These are phyloP conservation scores for Penaeus japonicus DNA, from an alignment of 1,140 invertebrate species.

Conservation along the genomic window DNA sequence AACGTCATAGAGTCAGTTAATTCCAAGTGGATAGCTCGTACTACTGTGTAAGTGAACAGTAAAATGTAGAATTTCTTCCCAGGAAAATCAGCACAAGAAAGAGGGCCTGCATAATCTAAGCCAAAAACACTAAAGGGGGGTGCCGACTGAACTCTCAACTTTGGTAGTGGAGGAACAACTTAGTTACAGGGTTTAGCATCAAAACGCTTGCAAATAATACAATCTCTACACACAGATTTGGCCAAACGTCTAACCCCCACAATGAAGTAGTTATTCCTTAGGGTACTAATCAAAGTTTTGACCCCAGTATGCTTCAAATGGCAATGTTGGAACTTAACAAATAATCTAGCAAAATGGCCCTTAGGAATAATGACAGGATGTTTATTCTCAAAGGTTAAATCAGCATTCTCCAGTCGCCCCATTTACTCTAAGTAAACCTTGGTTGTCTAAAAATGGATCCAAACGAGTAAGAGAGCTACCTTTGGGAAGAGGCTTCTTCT, in stretches of 20 bases:
- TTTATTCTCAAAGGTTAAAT: too few relatives aligned
- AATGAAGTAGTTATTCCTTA: background rate
- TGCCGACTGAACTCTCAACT: slow-evolving; percentile 3
- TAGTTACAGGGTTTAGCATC: background rate
- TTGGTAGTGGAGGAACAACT: background rate
- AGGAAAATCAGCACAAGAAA: background rate
- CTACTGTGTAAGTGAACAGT: slow-evolving; percentile 18
- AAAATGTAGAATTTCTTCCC: slow-evolving; percentile 26
- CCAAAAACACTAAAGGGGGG: slow-evolving; percentile 29
- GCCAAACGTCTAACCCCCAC: background rate
- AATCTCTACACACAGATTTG: background rate
- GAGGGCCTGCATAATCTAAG: background rate
- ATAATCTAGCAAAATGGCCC: background rate
- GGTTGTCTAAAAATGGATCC: slow-evolving; percentile 3
- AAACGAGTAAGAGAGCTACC: background rate
- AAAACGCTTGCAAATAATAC: background rate
- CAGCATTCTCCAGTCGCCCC: too few relatives aligned
- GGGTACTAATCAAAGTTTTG: background rate
- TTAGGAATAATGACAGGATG: background rate
- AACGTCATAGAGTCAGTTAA: background rate
- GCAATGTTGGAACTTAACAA: background rate
- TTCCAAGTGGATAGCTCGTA: slow-evolving; percentile 34
- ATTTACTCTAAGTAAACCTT: background rate
- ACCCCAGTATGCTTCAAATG: background rate
- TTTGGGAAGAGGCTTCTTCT: background rate